phyloP scores from a whole-genome alignment of 2,888 invertebrate species.

The Aphrophora alni region DNA sequence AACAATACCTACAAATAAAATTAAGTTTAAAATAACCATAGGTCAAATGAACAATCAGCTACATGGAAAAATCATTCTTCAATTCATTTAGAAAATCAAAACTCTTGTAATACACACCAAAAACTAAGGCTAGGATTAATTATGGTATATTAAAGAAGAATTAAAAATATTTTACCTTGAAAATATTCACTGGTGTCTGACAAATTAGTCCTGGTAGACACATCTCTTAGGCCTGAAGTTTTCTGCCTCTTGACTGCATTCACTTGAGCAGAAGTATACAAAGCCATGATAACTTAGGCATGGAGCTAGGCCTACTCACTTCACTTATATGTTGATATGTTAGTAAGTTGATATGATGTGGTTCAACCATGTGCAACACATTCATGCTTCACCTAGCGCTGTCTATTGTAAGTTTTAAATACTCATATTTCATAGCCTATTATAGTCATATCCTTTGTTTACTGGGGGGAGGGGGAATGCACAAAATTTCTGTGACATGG shows the following conservation, averaged over 20 bases:
- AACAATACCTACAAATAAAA: too few species aligned
- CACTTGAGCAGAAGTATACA: conserved; percentile 18
- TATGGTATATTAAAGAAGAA: too few species aligned
- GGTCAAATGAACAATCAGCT: too few species aligned
- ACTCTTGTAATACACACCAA: too few species aligned
- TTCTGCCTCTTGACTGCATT: conserved; percentile 52
- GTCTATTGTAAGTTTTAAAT: background rate
- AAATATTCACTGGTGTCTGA: conserved; percentile 51
- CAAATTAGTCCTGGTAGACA: conserved; percentile 28
- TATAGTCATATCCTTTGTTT: background rate
- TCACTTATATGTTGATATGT: background rate
- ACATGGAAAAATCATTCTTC: too few species aligned
- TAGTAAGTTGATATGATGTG: background rate
- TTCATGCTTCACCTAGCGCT: background rate
- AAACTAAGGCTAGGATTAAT: too few species aligned
- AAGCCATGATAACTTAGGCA: conserved; percentile 23
- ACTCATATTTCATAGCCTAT: background rate
- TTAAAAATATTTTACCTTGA: conserved; percentile 52
- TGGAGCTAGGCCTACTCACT: background rate
- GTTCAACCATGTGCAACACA: background rate
- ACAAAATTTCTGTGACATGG: too few species aligned
- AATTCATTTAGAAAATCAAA: too few species aligned
- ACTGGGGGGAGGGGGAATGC: too few species aligned
- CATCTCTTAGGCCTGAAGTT: conserved; percentile 40
- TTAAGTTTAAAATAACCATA: too few species aligned